Evolutionary conservation across 2,113 vertebrate species (phyloP).

Genomic region (Pygoscelis adeliae): DNA sequence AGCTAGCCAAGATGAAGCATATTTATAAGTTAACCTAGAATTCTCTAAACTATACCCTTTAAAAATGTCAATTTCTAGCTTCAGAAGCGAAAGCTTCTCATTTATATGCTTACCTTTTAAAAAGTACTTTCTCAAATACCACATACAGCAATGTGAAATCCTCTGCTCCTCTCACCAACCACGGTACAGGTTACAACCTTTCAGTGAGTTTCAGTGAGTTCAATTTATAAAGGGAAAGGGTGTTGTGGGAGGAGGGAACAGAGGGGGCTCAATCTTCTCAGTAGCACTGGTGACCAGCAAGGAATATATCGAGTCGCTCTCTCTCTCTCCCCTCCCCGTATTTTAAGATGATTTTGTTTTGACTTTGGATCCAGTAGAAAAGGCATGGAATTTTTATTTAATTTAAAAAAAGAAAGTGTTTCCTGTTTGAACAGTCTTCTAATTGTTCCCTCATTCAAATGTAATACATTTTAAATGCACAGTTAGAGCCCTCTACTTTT

Average conservation of each 20-base stretch:
- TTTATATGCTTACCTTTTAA: not conserved
- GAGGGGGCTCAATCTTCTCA: not conserved
- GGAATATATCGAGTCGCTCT: fast-evolving
- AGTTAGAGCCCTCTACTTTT: not conserved
- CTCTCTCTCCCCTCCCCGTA: fast-evolving
- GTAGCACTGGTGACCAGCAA: not conserved
- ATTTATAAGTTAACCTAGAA: not conserved
- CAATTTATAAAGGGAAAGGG: not conserved
- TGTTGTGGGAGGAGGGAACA: not conserved
- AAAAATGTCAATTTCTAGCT: not conserved
- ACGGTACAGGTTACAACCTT: not conserved
- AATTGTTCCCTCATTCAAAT: not conserved
- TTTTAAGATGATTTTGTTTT: not conserved
- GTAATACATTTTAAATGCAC: not conserved
- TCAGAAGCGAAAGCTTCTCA: not conserved
- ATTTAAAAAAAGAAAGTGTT: not conserved
- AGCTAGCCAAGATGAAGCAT: not conserved
- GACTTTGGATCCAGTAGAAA: not conserved
- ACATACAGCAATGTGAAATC: not conserved
- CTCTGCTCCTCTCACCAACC: not conserved
- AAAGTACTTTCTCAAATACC: not conserved
- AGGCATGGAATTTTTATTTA: not conserved
- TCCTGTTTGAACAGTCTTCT: not conserved
- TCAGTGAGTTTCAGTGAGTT: not conserved
- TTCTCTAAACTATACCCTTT: not conserved